Evolutionary conservation across 2,113 vertebrate genomes (phyloP).

Genomic region (Vulpes ferrilata): DNA sequence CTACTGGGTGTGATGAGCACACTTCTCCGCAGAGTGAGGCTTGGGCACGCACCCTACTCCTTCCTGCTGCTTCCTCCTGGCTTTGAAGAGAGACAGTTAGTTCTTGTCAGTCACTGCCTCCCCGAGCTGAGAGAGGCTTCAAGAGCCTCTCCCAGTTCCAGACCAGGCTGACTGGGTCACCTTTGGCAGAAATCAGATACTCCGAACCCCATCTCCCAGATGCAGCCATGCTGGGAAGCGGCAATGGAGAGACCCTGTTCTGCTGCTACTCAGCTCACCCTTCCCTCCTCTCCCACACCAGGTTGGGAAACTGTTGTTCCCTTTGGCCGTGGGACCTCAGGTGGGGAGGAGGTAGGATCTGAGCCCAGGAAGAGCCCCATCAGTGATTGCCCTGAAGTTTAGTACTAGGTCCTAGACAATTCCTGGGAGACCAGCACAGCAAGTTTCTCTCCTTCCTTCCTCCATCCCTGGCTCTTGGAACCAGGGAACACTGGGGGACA

Average conservation of each 20-base stretch:
- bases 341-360: background rate
- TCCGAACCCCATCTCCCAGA: background rate
- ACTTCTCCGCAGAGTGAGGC: constrained; percentile 57
- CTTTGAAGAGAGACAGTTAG: constrained; percentile 72
- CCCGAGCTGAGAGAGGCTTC: background rate
- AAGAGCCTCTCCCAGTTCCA: background rate
- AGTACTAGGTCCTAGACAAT: background rate
- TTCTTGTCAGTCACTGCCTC: constrained; percentile 73
- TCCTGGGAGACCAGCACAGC: background rate
- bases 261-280: background rate
- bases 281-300: background rate
- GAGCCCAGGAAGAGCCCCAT: background rate
- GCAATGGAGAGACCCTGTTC: background rate
- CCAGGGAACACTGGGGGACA: background rate
- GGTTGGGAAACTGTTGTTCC: background rate
- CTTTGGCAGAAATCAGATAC: background rate
- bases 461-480: background rate
- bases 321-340: background rate
- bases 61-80: constrained; percentile 56
- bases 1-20: constrained; percentile 43
- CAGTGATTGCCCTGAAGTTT: background rate
- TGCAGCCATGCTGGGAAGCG: background rate
- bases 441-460: background rate
- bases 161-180: background rate
- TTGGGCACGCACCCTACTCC: constrained; percentile 58